Evolutionary conservation across 1,140 invertebrate genomes (phyloP), one percentile per base, ranked within the genome.

Genomic region (Cydia amplana): DNA sequence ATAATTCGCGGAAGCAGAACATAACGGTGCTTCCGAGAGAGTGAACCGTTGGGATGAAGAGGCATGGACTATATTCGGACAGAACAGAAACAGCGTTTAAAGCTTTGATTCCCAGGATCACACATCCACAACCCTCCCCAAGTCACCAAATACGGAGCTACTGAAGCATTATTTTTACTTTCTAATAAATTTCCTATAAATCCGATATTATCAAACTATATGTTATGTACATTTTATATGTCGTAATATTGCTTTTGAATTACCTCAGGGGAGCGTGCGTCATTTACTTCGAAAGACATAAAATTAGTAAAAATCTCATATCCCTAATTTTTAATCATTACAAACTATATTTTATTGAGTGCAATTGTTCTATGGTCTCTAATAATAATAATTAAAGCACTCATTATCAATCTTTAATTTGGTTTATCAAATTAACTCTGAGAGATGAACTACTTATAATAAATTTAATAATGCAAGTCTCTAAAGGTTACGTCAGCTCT

Each of bases 201-300:
- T 88, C 83, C 85, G 83, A 88, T 88, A 87, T 87, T 91, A 91
- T 84, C 90, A 93, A 93, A 93, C 90, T 93, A 91, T 93, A 91
- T 91, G 73, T 85, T 91, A 93, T 93, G 89, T 93, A 93, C 91
- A 93, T 90, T 88, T 90, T 92, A 93, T 93, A 93, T 91, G 89
- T 93, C 91, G 83, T 91, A 90, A 85, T 93, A 93, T 91, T 93
- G 90, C 90, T 93, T 92, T 93, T 88, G 86, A 88, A 83, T 93
- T 90, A 89, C 86, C 83, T 90, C 83, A 85, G 91, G 90, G 91
- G 90, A 89, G 91, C 88, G 89, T 92, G 91, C 88, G 85, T 88
- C 87, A 80, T 85, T 86, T 85, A 87, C 82, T 85, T 87, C 79
- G 82, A 87, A 85, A 87, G 77, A 87, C 83, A 85, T 90, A 86